Evolutionary conservation across 1,140 invertebrate genomes (phyloP), one percentile per base, ranked within the genome.

Genomic region (Harlomillsia oculata): DNA sequence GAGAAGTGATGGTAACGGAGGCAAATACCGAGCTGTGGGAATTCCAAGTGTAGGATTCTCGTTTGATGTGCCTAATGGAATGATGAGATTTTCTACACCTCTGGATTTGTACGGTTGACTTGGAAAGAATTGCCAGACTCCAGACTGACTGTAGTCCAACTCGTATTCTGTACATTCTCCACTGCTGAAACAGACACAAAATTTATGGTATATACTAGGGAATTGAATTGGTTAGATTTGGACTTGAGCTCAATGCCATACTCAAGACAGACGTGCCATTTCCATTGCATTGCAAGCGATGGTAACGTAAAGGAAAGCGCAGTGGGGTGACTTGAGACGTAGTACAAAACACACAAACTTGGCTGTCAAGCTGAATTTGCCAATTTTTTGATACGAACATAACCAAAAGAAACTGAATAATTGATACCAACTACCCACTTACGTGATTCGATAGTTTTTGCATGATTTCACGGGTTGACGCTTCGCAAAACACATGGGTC

Each of bases 71-170:
- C 21, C 16, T 5, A 16, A 5, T 28, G 50, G 43, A 41, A 41
- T 37, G 4, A 59, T 51, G 0, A 59, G 18, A 40, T 58, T 62
- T n/a, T 39, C 39, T 18, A 59, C 37, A 3, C 29, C 32, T 26
- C 44, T 55, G 5, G 55, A 40, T 21, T 41, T 28, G 53, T 62
- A 65, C 0, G 56, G 63, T 29, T 62, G 59, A 14, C 59, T 57
- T 11, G 53, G 50, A 40, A 65, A 65, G 37, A 60, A 65, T 58
- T 65, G 64, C 60, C 60, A 65, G n/a, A 29, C 39, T 2, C 18
- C 18, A 20, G 48, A 50, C 14, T 43, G 34, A 4, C 28, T 20
- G 36, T 53, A 54, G 20, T 62, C 54, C n/a, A 57, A 65, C 18
- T 51, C 45, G 25, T 56, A 56, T 8, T 53, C 37, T 9, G 59